Evolutionary conservation across 2,888 invertebrate genomes (phyloP).

Genomic region (Acleris literana): DNA sequence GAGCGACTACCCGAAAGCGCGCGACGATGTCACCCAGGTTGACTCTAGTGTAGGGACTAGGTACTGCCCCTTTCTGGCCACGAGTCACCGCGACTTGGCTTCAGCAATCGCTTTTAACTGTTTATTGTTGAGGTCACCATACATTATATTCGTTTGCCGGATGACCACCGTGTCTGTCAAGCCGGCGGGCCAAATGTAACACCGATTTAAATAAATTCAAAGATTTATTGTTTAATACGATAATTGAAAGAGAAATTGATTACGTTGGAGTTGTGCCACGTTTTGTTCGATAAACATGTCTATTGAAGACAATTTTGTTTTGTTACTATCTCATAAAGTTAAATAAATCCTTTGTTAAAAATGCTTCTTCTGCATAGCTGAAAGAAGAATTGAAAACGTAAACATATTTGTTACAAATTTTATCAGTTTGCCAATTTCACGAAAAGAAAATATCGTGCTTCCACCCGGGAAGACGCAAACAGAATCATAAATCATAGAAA

Average conservation of each 20-base stretch:
- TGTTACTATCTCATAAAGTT: too few relatives aligned
- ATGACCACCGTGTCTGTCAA: slow-evolving; percentile 45
- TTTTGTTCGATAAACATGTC: neutral
- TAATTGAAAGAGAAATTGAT: neutral
- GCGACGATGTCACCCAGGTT: slow-evolving; percentile 75
- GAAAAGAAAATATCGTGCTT: neutral
- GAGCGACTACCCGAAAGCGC: slow-evolving; percentile 71
- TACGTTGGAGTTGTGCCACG: slow-evolving; percentile 8
- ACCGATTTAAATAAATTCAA: slow-evolving; percentile 24
- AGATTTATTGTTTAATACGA: neutral
- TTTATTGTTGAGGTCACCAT: slow-evolving; percentile 65
- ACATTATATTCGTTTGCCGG: slow-evolving; percentile 57
- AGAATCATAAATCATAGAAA: slow-evolving; percentile 18
- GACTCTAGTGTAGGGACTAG: slow-evolving; percentile 52
- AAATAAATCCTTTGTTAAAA: too few relatives aligned
- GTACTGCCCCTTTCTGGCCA: slow-evolving; percentile 51
- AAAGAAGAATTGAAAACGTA: too few relatives aligned
- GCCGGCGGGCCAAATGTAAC: slow-evolving; percentile 51
- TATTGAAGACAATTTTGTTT: too few relatives aligned
- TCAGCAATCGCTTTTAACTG: slow-evolving; percentile 68
- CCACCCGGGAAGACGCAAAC: neutral
- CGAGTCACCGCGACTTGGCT: slow-evolving; percentile 54
- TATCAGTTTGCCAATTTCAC: neutral
- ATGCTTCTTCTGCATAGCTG: too few relatives aligned
- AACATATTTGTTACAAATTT: neutral